Base-by-base conservation (phyloP, 2,888 invertebrate species). In the Rhagonycha lutea region DNA sequence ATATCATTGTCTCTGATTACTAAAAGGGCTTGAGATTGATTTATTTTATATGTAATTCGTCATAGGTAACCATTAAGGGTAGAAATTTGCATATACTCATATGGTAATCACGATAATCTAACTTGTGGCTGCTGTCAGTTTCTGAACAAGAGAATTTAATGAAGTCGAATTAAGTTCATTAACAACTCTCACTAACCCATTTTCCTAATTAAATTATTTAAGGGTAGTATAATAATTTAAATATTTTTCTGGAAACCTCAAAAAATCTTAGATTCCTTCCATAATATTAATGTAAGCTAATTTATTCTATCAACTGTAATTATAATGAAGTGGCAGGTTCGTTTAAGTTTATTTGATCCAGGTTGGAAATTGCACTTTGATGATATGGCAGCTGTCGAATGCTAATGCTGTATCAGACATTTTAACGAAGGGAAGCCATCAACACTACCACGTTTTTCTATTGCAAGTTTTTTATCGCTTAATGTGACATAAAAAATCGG, bases 401-500 rank as follows among this genome's bases (percentile, higher is more conserved):
- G 12, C 61, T 32, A 47, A 61, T 26, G 63, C 68, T 61, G 62
- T 69, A 72, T 62, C 67, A 14, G 62, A 67, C 70, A 70, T 73
- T 76, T 76, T 76, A 76, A 76, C 73, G 76, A 76, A 73, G 73
- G 72, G 72, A 70, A 62, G 67, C 67, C 70, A 68, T 75, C 72
- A 70, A 70, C 76, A 70, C 69, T 69, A 32, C 70, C 47, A 5
- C 47, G 7, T 47, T 47, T 32, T 73, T 47, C 76, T 70, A 74
- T 74, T 74, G 26, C 79, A 81, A 81, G 80, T 80, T 83, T 83
- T 83, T 83, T 83, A 83, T 82, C 81, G 80, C 80, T 77, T 82
- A 82, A 83, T 78, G 80, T 75, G 81, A 82, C 82, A 81, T 81
- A 82, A 83, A 82, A 83, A 82, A 82, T 80, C 80, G 78, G 79